Base-by-base conservation (phyloP, 2,888 invertebrate species). In the Drosophila subquinaria region DNA sequence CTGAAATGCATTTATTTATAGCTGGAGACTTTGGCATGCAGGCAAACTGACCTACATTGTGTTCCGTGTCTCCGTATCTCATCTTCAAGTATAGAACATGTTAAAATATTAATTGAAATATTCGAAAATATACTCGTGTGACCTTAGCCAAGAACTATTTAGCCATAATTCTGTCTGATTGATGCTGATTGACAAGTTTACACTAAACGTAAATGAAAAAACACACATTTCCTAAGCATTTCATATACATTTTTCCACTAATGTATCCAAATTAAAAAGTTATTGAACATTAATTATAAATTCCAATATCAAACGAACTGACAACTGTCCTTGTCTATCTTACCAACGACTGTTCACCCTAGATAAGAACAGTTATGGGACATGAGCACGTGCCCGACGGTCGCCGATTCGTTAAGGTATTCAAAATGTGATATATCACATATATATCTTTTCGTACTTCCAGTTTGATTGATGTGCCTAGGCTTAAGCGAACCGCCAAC, bases 211-310 rank as follows among this genome's bases (percentile, higher is more conserved):
- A 10, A 36, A 71, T 52, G 23, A 47, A 55, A 73, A 73, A 27
- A 5, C 27, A 27, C 43, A 71, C 42, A 57, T 65, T 69, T 59
- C 40, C 36, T 40, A 73, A 66, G 67, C 43, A 55, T 42, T 43
- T 17, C 57, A 1, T 35, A 35, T 11, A 55, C 30, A 53, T 42
- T 59, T 73, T 73, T 73, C 65, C 27, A 69, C 68, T 62, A 80
- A 76, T 77, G 63, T 42, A 64, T 30, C 42, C 43, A 78, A 69
- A 85, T 67, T 56, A 55, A 81, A 83, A 79, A 72, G 84, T 79
- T 87, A 76, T 83, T 84, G 87, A 81, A 79, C 73, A 68, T 81
- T 74, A 81, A 87, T 76, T 79, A 81, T 67, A 87, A 87, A 81
- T 82, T 67, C 76, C 73, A 76, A 86, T 70, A 81, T 69, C 76